phyloP scores from a whole-genome alignment of 2,888 invertebrate genomes.

The Dinocampus coccinellae region DNA sequence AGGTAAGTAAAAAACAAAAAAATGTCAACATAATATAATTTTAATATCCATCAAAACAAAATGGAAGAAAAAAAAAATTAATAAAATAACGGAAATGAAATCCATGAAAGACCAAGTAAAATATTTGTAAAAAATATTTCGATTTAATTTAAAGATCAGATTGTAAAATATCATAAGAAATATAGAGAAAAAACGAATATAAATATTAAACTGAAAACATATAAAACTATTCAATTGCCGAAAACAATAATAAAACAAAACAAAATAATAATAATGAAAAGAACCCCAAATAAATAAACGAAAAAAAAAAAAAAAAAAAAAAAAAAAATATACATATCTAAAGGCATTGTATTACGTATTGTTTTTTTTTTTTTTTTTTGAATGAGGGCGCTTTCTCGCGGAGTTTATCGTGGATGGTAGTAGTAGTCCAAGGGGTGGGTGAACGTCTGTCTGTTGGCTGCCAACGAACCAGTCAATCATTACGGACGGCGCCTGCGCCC shows the following conservation, averaged over 20 bases:
- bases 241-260: neutral
- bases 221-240: too few species aligned
- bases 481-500: slow-evolving; percentile 68
- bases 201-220: too few species aligned
- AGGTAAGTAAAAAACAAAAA: slow-evolving; percentile 36
- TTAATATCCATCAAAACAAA: too few species aligned
- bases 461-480: slow-evolving; percentile 70
- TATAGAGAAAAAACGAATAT: too few species aligned
- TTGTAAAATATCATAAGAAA: too few species aligned
- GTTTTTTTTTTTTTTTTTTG: too few species aligned
- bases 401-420: slow-evolving; percentile 44
- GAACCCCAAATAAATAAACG: slow-evolving; percentile 22
- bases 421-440: slow-evolving; percentile 57
- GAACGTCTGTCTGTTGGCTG: slow-evolving; percentile 70
- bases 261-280: neutral
- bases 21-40: too few species aligned
- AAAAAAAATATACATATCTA: slow-evolving; percentile 26
- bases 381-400: slow-evolving; percentile 32
- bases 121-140: too few species aligned
- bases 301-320: slow-evolving; percentile 26
- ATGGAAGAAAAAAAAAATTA: too few species aligned
- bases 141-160: too few species aligned
- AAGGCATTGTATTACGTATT: slow-evolving; percentile 46
- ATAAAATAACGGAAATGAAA: too few species aligned
- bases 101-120: too few species aligned